Percentiles rank a stretch among this genome's conserved stretches.
Evolutionary conservation across 1,140 invertebrate species (phyloP).

Genomic region (Holcopasites calliopsidis): DNA sequence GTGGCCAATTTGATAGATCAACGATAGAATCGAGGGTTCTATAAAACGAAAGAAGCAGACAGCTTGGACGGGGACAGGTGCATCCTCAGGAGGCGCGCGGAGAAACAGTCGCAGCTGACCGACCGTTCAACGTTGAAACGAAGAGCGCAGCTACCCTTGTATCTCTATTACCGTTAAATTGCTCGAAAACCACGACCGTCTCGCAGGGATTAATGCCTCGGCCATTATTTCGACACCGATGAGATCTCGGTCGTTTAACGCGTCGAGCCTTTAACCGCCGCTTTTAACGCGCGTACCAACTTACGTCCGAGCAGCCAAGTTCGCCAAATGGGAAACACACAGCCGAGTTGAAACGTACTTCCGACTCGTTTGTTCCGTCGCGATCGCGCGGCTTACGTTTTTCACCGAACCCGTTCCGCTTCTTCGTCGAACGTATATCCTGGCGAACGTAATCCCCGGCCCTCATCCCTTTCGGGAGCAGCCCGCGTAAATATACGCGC

Average conservation of each 20-base stretch:
- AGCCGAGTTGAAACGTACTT: background rate
- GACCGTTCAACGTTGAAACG: background rate
- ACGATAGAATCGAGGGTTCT: conserved; percentile 58
- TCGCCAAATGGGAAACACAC: background rate
- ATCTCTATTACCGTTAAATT: conserved; percentile 48
- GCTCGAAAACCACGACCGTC: conserved; percentile 14
- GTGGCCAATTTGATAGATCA: conserved; percentile 72
- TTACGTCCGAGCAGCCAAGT: too few species aligned
- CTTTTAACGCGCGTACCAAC: too few species aligned
- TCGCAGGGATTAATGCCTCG: conserved; percentile 9
- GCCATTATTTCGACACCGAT: background rate
- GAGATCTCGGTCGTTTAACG: background rate
- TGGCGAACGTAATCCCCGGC: background rate
- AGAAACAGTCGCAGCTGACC: conserved; percentile 48
- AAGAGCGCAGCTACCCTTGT: conserved; percentile 12
- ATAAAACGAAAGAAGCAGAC: conserved; percentile 43
- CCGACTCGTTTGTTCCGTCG: background rate
- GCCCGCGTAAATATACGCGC: background rate
- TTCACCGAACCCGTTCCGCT: background rate
- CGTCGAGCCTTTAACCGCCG: background rate
- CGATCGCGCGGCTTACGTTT: background rate
- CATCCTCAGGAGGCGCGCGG: conserved; percentile 32
- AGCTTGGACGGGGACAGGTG: conserved; percentile 55
- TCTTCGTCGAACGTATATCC: conserved; percentile 9
- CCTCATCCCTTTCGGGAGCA: background rate